These are phyloP conservation scores for Sminthopsis crassicaudata DNA, from an alignment of 2,113 vertebrate species.

Conservation along the genomic window DNA sequence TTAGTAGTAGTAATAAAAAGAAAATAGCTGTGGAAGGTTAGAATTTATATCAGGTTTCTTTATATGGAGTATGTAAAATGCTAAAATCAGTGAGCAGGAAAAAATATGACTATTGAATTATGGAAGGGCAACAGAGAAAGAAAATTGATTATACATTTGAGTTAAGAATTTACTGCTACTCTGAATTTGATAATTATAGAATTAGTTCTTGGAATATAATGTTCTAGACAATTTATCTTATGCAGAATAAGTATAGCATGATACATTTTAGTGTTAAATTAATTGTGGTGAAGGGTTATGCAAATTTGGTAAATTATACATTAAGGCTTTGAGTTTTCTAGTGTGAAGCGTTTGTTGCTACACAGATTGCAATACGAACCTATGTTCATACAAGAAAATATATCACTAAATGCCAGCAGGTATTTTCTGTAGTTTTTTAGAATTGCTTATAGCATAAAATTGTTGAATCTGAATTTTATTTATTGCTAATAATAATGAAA, in stretches of 20 bases:
- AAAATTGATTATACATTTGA: background rate
- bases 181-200: background rate
- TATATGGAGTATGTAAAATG: background rate
- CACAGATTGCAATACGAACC: background rate
- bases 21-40: background rate
- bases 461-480: background rate
- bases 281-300: background rate
- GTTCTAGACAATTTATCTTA: background rate
- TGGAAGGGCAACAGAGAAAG: background rate
- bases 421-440: background rate
- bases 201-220: background rate
- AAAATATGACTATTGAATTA: background rate
- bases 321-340: background rate
- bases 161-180: background rate
- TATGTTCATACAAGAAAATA: background rate
- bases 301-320: background rate
- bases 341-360: background rate
- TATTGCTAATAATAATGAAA: background rate
- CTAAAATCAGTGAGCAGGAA: background rate
- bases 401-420: background rate
- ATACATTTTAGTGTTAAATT: background rate
- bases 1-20: background rate
- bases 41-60: background rate
- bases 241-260: background rate
- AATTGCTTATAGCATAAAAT: background rate